Evolutionary conservation across 23 tunicate species (phyloP), one percentile per base, ranked within the genome.

Genomic region (Halocynthia roretzi): DNA sequence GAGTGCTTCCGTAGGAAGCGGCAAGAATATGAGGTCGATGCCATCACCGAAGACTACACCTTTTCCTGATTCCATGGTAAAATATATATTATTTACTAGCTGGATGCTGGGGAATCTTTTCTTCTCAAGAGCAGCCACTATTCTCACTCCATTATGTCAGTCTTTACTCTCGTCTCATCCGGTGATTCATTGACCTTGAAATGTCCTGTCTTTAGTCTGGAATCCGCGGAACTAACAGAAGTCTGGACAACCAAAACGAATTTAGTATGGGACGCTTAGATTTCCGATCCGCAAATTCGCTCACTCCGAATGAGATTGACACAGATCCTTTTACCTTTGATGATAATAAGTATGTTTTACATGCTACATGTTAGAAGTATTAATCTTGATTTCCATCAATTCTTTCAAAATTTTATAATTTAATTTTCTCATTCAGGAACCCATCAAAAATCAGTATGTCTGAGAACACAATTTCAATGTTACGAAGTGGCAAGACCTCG

Each of bases 371-470:
- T 11, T 18, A 18, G 71, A 67, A 15, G 22, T 15, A 9, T 67
- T 15, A 2, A 21, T 67, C 44, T 0, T 0, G 44, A 18, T 21
- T 18, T 21, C 44, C 5, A 4, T 1, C 71, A 19, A 8, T 56
- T 56, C 67, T 55, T 50, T 0, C 10, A 49, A 12, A 58, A 15
- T 58, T 58, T 2, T 58, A 2, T n/a, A 58, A 15, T 58, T 58
- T 58, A 10, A 10, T 56, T 12, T 56, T 56, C 10, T 10, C 15
- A 11, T 56, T 80, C 71, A 86, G 92, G 62, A 81, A 66, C 10
- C 92, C 92, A n/a, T 83, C 80, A 12, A 86, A 75, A 50, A 86
- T 86, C 71, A 86, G 85, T 67, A 86, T 86, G 92, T 72, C 92
- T 5, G 92, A 86, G 44, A 86, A 64, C 71, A 75, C 49, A 8